phyloP scores from a whole-genome alignment of 23 tunicate genomes.

The Styela clava region DNA sequence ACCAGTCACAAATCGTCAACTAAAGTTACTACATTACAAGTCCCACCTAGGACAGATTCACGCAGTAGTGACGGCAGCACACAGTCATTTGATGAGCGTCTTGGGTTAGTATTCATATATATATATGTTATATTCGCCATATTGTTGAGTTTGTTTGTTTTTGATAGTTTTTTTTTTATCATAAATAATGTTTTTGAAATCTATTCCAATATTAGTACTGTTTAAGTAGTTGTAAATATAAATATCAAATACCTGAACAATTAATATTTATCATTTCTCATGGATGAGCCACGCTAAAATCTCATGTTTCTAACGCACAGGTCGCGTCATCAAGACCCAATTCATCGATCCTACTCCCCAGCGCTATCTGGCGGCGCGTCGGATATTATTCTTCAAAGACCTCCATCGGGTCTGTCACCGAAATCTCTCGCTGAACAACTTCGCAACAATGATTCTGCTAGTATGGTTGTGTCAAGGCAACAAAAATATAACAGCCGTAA shows the following conservation, averaged over 20 bases:
- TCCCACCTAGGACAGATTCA: conserved; percentile 1
- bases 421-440: conserved; percentile 79
- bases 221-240: too few relatives aligned
- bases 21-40: background rate
- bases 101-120: background rate
- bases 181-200: too few relatives aligned
- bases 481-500: conserved; percentile 20
- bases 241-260: too few relatives aligned
- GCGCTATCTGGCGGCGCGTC: conserved; percentile 9
- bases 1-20: background rate
- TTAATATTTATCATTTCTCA: too few relatives aligned
- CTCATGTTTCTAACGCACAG: too few relatives aligned
- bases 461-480: conserved; percentile 76
- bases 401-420: conserved; percentile 58
- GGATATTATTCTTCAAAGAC: background rate
- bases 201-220: too few relatives aligned
- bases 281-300: too few relatives aligned
- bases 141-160: too few relatives aligned
- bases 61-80: conserved; percentile 11
- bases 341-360: background rate
- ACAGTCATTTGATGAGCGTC: background rate
- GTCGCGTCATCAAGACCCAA: background rate
- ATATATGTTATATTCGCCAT: too few relatives aligned
- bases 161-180: too few relatives aligned
- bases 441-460: conserved; percentile 70